Conservation (phyloP, 2,888 invertebrate species). For the Tenthredo distinguenda region DNA sequence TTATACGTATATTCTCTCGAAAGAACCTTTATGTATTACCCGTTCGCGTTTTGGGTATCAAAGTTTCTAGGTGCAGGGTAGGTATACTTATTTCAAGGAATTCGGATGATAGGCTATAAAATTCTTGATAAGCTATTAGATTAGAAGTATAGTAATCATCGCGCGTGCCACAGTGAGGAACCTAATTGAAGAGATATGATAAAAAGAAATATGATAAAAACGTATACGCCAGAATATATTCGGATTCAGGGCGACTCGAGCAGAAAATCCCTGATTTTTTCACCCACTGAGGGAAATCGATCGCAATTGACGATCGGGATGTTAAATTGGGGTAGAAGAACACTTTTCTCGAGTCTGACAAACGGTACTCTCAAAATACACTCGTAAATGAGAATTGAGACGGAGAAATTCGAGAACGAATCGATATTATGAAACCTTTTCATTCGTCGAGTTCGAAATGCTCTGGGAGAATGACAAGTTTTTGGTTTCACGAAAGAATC, state of each 20-base stretch:
- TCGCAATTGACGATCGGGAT: too few species aligned
- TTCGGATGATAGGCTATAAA: conserved; percentile 1
- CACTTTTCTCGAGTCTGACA: too few species aligned
- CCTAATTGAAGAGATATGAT: conserved; percentile 1
- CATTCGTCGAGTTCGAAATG: not conserved
- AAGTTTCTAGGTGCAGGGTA: not conserved
- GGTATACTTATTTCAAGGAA: not conserved
- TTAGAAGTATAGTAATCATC: not conserved
- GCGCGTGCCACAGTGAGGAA: not conserved
- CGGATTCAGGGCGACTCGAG: not conserved
- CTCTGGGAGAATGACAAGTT: not conserved
- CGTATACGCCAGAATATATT: not conserved
- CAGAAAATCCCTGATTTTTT: too few species aligned
- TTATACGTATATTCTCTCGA: not conserved
- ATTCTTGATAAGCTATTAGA: conserved; percentile 21
- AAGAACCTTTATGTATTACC: not conserved
- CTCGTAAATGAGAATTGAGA: too few species aligned
- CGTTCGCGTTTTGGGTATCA: conserved; percentile 25
- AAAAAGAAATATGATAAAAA: not conserved
- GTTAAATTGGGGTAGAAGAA: too few species aligned
- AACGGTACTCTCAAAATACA: too few species aligned
- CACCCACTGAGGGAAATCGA: too few species aligned
- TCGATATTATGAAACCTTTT: too few species aligned
- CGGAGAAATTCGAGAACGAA: too few species aligned
- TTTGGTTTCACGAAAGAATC: not conserved